Evolutionary conservation across 1,140 invertebrate genomes (phyloP).

Genomic region (Cyrtorhinus lividipennis): DNA sequence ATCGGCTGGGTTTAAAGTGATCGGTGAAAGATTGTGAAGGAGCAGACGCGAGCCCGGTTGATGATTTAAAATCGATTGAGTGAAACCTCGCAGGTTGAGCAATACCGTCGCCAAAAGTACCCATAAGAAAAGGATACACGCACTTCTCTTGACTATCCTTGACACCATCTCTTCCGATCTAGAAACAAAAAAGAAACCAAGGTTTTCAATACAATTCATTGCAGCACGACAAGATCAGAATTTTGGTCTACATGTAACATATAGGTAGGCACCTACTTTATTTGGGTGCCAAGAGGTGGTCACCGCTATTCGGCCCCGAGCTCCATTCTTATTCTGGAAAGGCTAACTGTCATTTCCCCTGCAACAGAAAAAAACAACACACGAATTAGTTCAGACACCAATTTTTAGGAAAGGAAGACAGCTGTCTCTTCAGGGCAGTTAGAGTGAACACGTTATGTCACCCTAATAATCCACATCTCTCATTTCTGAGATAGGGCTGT

Average conservation of each 20-base stretch:
- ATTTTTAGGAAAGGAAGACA: too few relatives aligned
- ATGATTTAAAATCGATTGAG: slow-evolving; percentile 11
- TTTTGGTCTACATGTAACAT: too few relatives aligned
- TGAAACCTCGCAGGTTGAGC: slow-evolving; percentile 20
- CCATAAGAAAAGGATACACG: slow-evolving; percentile 25
- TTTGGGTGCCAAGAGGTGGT: background rate
- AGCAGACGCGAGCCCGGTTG: slow-evolving; percentile 5
- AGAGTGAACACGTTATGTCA: too few relatives aligned
- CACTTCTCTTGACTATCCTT: slow-evolving; percentile 19
- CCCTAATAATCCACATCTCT: too few relatives aligned
- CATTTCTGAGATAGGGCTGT: too few relatives aligned
- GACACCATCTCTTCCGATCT: slow-evolving; percentile 15
- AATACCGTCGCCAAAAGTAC: slow-evolving; percentile 21
- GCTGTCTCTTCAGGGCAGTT: too few relatives aligned
- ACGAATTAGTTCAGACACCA: too few relatives aligned
- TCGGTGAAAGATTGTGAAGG: slow-evolving; percentile 7
- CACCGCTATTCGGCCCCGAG: background rate
- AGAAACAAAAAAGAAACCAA: background rate
- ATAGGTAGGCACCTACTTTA: too few relatives aligned
- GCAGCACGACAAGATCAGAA: too few relatives aligned
- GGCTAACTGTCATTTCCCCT: slow-evolving; percentile 4
- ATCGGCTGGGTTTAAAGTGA: slow-evolving; percentile 11
- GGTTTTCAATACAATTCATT: background rate
- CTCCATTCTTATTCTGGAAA: slow-evolving; percentile 1
- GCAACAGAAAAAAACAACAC: background rate